Conservation (phyloP, 2,113 vertebrate genomes). For the human region GRCh38 chr14:79327001-79327500, state of each 20-base stretch:
- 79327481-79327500: neutral
- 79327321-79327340: neutral
- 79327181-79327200: conserved; percentile 37
- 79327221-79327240: neutral
- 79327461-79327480: fast-evolving
- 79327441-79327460: neutral
- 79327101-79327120: neutral
- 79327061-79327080: neutral
- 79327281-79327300: neutral
- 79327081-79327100: neutral
- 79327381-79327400: neutral
- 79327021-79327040: neutral
- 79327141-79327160: neutral
- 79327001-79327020: neutral
- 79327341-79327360: neutral
- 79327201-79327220: conserved; percentile 46
- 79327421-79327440: too few relatives aligned
- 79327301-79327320: neutral
- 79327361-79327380: neutral
- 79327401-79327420: neutral
- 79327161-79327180: conserved; percentile 60
- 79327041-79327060: neutral
- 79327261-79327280: neutral
- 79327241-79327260: neutral
- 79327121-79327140: neutral